phyloP scores from a whole-genome alignment of 2,888 invertebrate genomes.

The Coremacera marginata region DNA sequence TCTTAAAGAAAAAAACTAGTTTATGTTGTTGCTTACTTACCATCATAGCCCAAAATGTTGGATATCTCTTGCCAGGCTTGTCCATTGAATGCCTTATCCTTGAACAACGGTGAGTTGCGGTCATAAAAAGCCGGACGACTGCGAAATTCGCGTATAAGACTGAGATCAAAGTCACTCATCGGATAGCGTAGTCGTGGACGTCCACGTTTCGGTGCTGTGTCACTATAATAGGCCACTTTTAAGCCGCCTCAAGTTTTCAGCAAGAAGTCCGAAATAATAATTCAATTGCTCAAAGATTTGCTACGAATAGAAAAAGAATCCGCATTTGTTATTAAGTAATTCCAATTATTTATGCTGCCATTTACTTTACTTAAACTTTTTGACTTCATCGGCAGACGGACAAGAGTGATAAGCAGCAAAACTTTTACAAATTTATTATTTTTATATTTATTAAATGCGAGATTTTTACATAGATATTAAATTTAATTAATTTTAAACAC shows the following conservation, averaged over 20 bases:
- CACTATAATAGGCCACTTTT: slow-evolving; percentile 51
- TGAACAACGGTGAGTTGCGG: slow-evolving; percentile 63
- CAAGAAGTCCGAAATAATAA: no score
- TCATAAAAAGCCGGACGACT: slow-evolving; percentile 67
- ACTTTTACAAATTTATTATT: neutral
- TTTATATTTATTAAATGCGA: neutral
- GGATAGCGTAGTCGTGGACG: slow-evolving; percentile 60
- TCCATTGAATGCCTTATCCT: slow-evolving; percentile 65
- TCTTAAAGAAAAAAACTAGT: neutral
- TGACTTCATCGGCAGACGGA: neutral
- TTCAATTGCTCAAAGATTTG: no score
- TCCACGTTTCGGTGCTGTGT: slow-evolving; percentile 54
- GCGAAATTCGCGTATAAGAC: slow-evolving; percentile 65
- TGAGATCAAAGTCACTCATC: slow-evolving; percentile 68
- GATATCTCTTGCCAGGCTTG: slow-evolving; percentile 67
- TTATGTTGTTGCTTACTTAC: slow-evolving; percentile 52
- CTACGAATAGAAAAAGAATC: no score
- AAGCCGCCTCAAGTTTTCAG: slow-evolving; percentile 12
- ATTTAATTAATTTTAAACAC: neutral
- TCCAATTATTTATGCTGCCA: no score
- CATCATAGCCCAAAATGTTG: slow-evolving; percentile 66
- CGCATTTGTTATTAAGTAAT: no score
- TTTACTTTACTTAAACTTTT: no score
- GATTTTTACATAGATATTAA: slow-evolving; percentile 3
- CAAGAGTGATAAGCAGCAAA: neutral